Evolutionary conservation across 2,797 vertebrate genomes (phyloP).

Genomic region (Melanotaenia nigrans): DNA sequence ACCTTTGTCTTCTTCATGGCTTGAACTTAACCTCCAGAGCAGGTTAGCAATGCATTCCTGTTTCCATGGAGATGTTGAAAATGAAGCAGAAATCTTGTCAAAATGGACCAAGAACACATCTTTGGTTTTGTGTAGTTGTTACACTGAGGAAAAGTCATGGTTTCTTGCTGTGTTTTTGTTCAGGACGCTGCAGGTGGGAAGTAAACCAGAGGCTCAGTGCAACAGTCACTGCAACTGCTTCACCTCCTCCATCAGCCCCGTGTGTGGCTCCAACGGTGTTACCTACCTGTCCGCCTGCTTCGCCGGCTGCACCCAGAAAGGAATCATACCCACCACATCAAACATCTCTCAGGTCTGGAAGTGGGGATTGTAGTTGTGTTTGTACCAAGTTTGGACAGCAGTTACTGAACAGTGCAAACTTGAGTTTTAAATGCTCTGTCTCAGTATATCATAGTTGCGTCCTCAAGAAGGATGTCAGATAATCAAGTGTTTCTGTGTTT

Average conservation of each 20-base stretch:
- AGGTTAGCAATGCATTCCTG: conserved; percentile 10
- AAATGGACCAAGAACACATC: background rate
- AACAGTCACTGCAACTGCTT: conserved; percentile 94
- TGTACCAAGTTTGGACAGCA: no score
- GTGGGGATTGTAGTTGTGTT: background rate
- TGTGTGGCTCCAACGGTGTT: conserved; percentile 93
- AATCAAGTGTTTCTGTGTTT: conserved; percentile 23
- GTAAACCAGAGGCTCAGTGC: conserved; percentile 89
- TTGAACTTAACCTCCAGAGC: conserved; percentile 23
- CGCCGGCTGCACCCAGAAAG: conserved; percentile 90
- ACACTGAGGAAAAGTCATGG: background rate
- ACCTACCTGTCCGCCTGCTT: conserved; percentile 98
- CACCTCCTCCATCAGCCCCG: conserved; percentile 94
- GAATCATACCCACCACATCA: conserved; percentile 38
- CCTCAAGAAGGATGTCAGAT: conserved; percentile 19
- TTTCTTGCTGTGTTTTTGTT: conserved; percentile 40
- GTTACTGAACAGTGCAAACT: background rate
- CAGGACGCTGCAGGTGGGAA: conserved; percentile 78
- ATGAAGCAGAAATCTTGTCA: conserved; percentile 13
- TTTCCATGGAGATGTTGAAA: conserved; percentile 66
- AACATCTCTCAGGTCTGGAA: conserved; percentile 66
- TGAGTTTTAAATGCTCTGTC: background rate
- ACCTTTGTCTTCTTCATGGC: conserved; percentile 2
- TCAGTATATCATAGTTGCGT: conserved; percentile 20
- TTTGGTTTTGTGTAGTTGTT: conserved; percentile 19